Evolutionary conservation across 2,113 vertebrate species (phyloP), one percentile per base, ranked within the genome.

Genomic region (Barbus barbus): DNA sequence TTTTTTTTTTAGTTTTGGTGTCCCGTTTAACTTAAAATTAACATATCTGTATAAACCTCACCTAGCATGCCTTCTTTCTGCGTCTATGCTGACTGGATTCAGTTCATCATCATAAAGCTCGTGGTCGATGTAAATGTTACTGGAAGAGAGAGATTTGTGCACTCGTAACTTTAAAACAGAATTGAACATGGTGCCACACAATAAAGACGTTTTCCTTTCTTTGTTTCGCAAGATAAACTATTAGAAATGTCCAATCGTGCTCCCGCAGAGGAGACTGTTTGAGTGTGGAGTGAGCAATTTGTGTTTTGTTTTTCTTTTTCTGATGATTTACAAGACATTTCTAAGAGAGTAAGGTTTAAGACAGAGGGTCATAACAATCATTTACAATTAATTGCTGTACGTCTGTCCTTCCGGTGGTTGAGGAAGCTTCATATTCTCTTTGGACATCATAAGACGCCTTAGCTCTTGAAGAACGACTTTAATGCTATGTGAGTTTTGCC

Each of bases 361-460:
- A 98, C 97, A 97, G 95, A 95, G 96, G 93, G 96, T 95, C 95
- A 88, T 96, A 94, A 96, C 94, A 96, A 98, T 96, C 93, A 92
- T 94, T 95, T 94, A 96, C 93, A 94, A 97, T 97, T 98, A 98
- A 96, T 97, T 97, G 93, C 95, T 97, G 95, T 97, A 99, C 87
- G 93, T 96, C 94, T 99, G 97, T 97, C 97, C 97, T 96, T 99
- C 98, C 92, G 98, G 98, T 89, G 98, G 98, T 93, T 99, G 98
- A 93, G 97, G 96, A 97, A 99, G 98, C 96, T 99, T 99, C 96
- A 98, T 96, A 95, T 99, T 99, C 94, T 99, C 98, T 98, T 99
- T 99, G 95, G 97, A 96, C 96, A 97, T 96, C 98, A 99, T 99
- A 94, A 98, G 96, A 96, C 97, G 97, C 94, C 97, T 96, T 95